Evolutionary conservation across 1,140 invertebrate genomes (phyloP), one percentile per base, ranked within the genome.

Genomic region (Vanessa atalanta): DNA sequence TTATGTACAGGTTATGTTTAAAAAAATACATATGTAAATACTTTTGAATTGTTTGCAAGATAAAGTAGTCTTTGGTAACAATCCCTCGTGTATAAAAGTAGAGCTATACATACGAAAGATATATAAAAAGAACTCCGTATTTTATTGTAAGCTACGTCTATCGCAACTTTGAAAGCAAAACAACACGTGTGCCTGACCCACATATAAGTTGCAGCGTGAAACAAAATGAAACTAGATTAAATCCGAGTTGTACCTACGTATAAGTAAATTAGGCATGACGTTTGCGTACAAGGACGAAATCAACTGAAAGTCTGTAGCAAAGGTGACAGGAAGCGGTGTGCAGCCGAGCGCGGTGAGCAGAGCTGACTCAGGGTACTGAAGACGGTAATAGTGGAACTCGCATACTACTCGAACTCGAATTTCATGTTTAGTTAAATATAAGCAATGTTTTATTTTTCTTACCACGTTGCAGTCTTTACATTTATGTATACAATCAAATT

Each of bases 271-370:
- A 81, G 75, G 73, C 78, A 80, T 81, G 81, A 82, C 82, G 86
- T 87, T 87, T 84, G 82, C 80, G 84, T 85, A 88, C 77, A 81
- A 79, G 80, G 78, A 88, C 87, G 86, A 88, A 88, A 89, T 89
- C 82, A 88, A 86, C 87, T 88, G 82, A 88, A 86, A 87, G 87
- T 84, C 74, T 86, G 85, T 79, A 86, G 85, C 80, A 86, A 87
- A 91, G 86, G 89, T 88, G 89, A 89, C 87, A 87, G 88, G 88
- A 91, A 91, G 83, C 84, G 83, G 85, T 82, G 86, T 75, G 87
- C 83, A 87, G 76, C 84, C 78, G 75, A 84, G 84, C 85, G 57
- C 77, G 76, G 77, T 79, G 81, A 80, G 77, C 83, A 31, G 53
- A 79, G 87, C 89, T 91, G 88, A 88, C 81, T 88, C 87, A 89